Conservation (phyloP, 2,888 invertebrate species). For the Melipona beecheii region DNA sequence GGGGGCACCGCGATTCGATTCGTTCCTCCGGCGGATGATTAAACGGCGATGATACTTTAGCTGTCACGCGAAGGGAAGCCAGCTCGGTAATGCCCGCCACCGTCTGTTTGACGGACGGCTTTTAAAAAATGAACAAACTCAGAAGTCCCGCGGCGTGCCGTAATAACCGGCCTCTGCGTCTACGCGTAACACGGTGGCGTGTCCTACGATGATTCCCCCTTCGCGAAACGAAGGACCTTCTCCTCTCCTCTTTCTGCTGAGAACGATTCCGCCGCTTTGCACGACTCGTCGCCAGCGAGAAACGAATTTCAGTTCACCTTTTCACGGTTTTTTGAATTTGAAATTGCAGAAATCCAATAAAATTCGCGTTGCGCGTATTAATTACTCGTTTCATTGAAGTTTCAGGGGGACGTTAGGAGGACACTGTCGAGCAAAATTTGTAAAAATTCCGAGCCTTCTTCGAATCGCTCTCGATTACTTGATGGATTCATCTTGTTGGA, state of each 20-base stretch:
- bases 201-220: conserved; percentile 59
- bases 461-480: too few relatives aligned
- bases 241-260: conserved; percentile 41
- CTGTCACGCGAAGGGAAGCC: conserved; percentile 28
- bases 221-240: conserved; percentile 56
- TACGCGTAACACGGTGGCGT: conserved; percentile 54
- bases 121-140: conserved; percentile 37
- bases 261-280: conserved; percentile 30
- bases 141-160: conserved; percentile 27
- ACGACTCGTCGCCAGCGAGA: conserved; percentile 13
- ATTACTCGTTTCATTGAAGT: too few relatives aligned
- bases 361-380: too few relatives aligned
- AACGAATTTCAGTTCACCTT: neutral
- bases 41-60: conserved; percentile 8
- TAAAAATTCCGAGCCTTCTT: neutral
- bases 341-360: too few relatives aligned
- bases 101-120: conserved; percentile 32
- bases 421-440: too few relatives aligned
- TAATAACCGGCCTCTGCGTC: conserved; percentile 45
- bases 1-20: neutral
- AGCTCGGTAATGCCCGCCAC: neutral
- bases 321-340: too few relatives aligned
- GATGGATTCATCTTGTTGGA: too few relatives aligned
- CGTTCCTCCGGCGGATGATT: neutral
- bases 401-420: neutral